These are phyloP conservation scores for Heloderma charlesbogerti DNA, from an alignment of 2,113 vertebrate genomes.

Conservation along the genomic window DNA sequence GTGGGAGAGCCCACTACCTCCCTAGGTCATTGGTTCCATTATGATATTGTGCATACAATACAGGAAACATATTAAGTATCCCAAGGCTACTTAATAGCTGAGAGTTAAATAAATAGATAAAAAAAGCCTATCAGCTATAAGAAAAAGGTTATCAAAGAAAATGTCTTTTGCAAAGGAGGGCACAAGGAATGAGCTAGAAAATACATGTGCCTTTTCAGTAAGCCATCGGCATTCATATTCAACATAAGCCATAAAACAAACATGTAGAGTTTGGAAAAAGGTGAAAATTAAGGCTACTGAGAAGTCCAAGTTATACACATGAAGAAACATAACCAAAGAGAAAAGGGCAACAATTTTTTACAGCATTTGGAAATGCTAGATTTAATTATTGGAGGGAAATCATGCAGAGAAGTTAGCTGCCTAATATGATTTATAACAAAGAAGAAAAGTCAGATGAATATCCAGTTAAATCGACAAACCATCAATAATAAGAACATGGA, in stretches of 20 bases:
- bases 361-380: slow-evolving; percentile 77
- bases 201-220: slow-evolving; percentile 15
- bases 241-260: slow-evolving; percentile 59
- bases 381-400: slow-evolving; percentile 80
- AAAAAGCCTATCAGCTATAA: background rate
- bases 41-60: background rate
- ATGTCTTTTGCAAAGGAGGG: background rate
- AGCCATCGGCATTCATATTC: slow-evolving; percentile 47
- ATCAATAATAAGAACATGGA: slow-evolving; percentile 47
- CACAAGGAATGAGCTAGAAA: background rate
- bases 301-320: slow-evolving; percentile 67
- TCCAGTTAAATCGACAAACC: slow-evolving; percentile 62
- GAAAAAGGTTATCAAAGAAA: background rate
- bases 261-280: slow-evolving; percentile 54
- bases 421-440: slow-evolving; percentile 73
- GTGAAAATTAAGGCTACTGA: slow-evolving; percentile 71
- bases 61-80: background rate
- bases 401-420: slow-evolving; percentile 76
- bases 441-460: slow-evolving; percentile 58
- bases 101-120: background rate
- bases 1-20: too few relatives aligned
- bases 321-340: slow-evolving; percentile 73
- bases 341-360: slow-evolving; percentile 79
- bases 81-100: background rate
- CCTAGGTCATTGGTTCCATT: too few relatives aligned